Evolutionary conservation across 2,113 vertebrate species (phyloP).

Genomic region (Thermophis baileyi): DNA sequence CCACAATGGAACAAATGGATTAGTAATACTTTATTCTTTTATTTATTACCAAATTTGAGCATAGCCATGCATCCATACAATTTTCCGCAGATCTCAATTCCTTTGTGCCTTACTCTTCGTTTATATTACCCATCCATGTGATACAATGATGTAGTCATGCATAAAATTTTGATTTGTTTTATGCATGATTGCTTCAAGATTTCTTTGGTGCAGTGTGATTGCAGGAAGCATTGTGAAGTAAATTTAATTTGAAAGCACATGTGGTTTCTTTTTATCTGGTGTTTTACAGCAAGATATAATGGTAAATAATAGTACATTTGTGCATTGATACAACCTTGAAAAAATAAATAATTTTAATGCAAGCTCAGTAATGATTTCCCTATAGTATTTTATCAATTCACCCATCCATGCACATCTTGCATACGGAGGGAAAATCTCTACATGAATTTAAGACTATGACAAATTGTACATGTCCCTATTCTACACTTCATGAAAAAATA

Average conservation of each 20-base stretch:
- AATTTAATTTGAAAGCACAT: not conserved
- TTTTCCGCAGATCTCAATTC: not conserved
- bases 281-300: not conserved
- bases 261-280: not conserved
- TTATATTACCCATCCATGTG: not conserved
- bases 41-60: not conserved
- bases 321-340: not conserved
- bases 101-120: not conserved
- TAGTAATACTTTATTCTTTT: not conserved
- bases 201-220: not conserved
- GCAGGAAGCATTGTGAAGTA: not conserved
- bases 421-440: not conserved
- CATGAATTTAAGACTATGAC: not conserved
- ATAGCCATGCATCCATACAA: not conserved
- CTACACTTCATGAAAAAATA: not conserved
- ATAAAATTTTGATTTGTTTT: not conserved
- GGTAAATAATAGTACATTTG: not conserved
- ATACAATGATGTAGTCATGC: not conserved
- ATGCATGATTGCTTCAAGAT: not conserved
- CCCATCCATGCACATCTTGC: not conserved
- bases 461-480: not conserved
- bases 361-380: not conserved
- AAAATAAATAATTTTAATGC: not conserved
- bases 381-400: not conserved
- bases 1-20: not conserved